Conservation (phyloP, 2,888 invertebrate species). For the Drosophila paracracens region DNA sequence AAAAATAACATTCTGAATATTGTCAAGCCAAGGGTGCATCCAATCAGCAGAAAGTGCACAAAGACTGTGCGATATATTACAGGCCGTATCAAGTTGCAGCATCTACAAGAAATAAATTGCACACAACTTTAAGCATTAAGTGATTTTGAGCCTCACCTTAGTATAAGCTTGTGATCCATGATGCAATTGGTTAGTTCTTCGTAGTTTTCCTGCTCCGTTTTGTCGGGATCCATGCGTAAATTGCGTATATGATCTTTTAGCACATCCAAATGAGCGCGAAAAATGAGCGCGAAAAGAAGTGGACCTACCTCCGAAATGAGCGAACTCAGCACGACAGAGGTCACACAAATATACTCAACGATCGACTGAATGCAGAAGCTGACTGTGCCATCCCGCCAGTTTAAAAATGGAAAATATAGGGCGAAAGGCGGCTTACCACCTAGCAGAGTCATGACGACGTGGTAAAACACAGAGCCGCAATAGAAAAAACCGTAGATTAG, state of each 20-base stretch:
- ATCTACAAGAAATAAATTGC: conserved; percentile 17
- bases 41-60: conserved; percentile 62
- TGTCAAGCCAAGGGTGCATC: conserved; percentile 55
- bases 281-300: conserved; percentile 46
- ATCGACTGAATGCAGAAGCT: conserved; percentile 53
- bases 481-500: conserved; percentile 52
- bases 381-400: conserved; percentile 46
- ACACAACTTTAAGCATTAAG: no score
- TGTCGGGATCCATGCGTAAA: conserved; percentile 48
- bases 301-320: conserved; percentile 56
- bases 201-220: conserved; percentile 53
- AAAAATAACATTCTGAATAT: conserved; percentile 67
- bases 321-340: conserved; percentile 47
- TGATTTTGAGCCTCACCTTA: conserved; percentile 34
- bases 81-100: conserved; percentile 60
- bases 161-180: conserved; percentile 50
- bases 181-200: conserved; percentile 56
- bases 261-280: conserved; percentile 58
- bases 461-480: conserved; percentile 20
- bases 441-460: conserved; percentile 40
- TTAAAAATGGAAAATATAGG: conserved; percentile 60
- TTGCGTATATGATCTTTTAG: conserved; percentile 55
- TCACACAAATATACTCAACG: conserved; percentile 49
- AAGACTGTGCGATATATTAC: conserved; percentile 59
- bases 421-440: conserved; percentile 58